Base-by-base conservation (phyloP, 2,888 invertebrate genomes). In the Hypomecis punctinalis region DNA sequence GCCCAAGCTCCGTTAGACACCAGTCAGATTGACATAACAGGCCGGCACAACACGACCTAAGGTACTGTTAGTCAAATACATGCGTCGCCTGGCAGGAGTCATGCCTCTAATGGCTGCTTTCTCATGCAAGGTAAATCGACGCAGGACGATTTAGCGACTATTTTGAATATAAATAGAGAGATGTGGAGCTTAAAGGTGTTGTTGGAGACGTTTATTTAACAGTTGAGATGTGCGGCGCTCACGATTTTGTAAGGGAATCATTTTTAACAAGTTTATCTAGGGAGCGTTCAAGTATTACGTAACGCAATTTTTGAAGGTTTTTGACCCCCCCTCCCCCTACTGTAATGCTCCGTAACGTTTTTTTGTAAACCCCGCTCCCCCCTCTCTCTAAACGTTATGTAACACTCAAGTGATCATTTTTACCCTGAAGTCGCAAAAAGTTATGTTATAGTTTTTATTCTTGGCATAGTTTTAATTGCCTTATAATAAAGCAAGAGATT, bases 91-190 rank as follows among this genome's bases (percentile, higher is more conserved):
- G 4, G 46, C 61, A 59, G 66, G 56, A 69, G 64, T 71, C 71
- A 71, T 71, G 71, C 43, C 45, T 42, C 63, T 68, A 71, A 71
- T 68, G 64, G 56, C 64, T 71, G 46, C 62, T 62, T 55, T 43
- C 56, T 52, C 51, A 68, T 68, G 66, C 68, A 53, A 64, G 69
- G 64, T 66, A 67, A 67, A 63, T 64, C 59, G 65, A 55, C 56
- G 62, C 5, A 13, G 33, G 57, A 54, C 65, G 52, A 57, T 65
- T 61, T 64, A 64, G 57, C 46, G 42, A 49, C 63, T 59, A 54
- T 62, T 64, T 58, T 46, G 69, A 66, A 68, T 68, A 61, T 60
- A 61, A 68, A 69, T 63, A 62, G 49, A 58, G 54, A 36, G 43
- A 67, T 67, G 63, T 60, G 33, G 47, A 58, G 37, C 46, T 54